Evolutionary conservation across 1,140 invertebrate species (phyloP), one percentile per base, ranked within the genome.

Genomic region (Idris sp.): DNA sequence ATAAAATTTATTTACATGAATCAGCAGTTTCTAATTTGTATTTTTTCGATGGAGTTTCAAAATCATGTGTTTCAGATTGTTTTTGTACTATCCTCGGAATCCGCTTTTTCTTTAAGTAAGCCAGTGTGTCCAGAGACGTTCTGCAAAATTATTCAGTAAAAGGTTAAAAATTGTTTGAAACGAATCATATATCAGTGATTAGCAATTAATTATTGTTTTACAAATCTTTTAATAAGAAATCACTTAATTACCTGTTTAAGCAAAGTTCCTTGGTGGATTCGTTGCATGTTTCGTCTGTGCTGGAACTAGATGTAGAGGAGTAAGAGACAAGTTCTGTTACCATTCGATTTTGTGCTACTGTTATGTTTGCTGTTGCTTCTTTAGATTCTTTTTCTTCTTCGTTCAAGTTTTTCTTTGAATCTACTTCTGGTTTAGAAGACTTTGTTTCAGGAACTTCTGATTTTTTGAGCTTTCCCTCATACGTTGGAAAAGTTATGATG

Each of bases 1-100:
- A 43, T 81, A 82, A 84, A 74, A 78, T 86, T 87, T 87, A 88
- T 88, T 87, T 88, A 88, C 86, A 87, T 69, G 83, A 82, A 80
- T 87, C 84, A 68, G 75, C 79, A 11, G 72, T 78, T 13, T 86
- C 85, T 35, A 79, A 80, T 78, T 88, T 88, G 74, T 79, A 79
- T 61, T 84, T 87, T 72, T 88, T 88, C 31, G 77, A 49, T 18
- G 74, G 61, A 25, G 69, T 59, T 56, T 83, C 72, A 48, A 77
- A 79, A 11, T 85, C 84, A 49, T 81, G 82, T 67, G 44, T 79
- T 26, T 83, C 84, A 11, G 54, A 62, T 13, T 76, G 76, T 58
- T 79, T 81, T 77, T 74, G 77, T 46, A 79, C 72, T 83, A 85
- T 58, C 83, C 83, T 87, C 11, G 81, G 74, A 67, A 87, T 86